Conservation (phyloP, 1,140 invertebrate species). For the Pachyrhynchus sulphureomaculatus region DNA sequence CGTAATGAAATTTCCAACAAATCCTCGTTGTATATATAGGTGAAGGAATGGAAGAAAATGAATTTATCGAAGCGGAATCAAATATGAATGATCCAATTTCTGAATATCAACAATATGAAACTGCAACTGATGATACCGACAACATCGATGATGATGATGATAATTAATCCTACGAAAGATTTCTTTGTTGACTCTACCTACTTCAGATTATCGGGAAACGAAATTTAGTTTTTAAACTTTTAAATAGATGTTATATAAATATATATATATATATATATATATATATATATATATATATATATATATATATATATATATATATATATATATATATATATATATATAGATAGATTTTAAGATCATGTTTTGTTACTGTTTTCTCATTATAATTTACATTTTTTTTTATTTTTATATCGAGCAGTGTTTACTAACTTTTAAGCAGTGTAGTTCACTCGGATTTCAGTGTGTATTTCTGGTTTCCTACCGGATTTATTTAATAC, state of each 20-base stretch:
- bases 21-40: too few relatives aligned
- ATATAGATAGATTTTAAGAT: too few relatives aligned
- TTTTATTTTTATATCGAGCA: too few relatives aligned
- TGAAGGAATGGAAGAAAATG: constrained; percentile 80
- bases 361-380: too few relatives aligned
- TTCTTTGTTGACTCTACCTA: neutral
- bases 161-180: neutral
- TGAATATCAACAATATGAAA: constrained; percentile 82
- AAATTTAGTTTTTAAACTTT: neutral
- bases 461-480: too few relatives aligned
- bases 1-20: too few relatives aligned
- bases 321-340: too few relatives aligned
- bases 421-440: too few relatives aligned
- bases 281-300: constrained; percentile 4
- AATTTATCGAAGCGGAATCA: constrained; percentile 73
- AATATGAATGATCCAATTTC: constrained; percentile 82
- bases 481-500: too few relatives aligned
- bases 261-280: constrained; percentile 1
- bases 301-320: constrained; percentile 4
- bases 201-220: neutral
- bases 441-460: too few relatives aligned
- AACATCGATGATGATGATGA: constrained; percentile 1
- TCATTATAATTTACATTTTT: too few relatives aligned
- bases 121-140: constrained; percentile 37
- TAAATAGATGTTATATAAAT: neutral